Percentiles rank a stretch among this genome's conserved stretches.
These are phyloP conservation scores for Lymantria dispar DNA, from an alignment of 2,888 invertebrate species.

Conservation along the genomic window DNA sequence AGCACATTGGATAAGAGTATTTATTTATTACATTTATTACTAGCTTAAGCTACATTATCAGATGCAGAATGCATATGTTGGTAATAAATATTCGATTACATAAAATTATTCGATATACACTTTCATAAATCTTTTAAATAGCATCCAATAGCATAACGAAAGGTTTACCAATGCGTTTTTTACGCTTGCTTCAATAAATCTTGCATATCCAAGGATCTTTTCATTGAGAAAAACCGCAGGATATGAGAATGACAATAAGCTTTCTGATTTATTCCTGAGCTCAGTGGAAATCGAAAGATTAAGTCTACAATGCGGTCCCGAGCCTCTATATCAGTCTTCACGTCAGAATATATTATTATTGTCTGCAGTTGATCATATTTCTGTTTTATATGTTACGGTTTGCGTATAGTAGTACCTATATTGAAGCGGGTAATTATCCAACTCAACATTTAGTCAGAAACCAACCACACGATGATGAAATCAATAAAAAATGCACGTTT, in stretches of 20 bases:
- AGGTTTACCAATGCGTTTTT: slow-evolving; percentile 22
- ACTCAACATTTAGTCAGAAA: too few species aligned
- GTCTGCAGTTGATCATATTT: slow-evolving; percentile 40
- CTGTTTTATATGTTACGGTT: slow-evolving; percentile 34
- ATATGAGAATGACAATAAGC: slow-evolving; percentile 31
- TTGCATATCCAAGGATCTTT: slow-evolving; percentile 19
- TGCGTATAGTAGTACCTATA: neutral
- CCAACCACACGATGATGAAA: too few species aligned
- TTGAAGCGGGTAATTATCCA: neutral
- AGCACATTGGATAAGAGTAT: too few species aligned
- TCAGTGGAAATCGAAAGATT: slow-evolving; percentile 27
- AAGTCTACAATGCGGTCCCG: slow-evolving; percentile 26
- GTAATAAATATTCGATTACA: slow-evolving; percentile 7
- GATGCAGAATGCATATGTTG: neutral
- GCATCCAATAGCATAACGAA: slow-evolving; percentile 26
- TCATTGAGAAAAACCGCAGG: slow-evolving; percentile 15
- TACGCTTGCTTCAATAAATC: slow-evolving; percentile 24
- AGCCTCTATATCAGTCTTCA: slow-evolving; percentile 28
- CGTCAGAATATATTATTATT: slow-evolving; percentile 34
- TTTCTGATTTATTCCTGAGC: slow-evolving; percentile 22
- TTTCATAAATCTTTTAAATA: slow-evolving; percentile 31
- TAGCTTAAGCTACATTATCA: too few species aligned
- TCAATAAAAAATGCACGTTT: too few species aligned
- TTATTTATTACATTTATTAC: too few species aligned
- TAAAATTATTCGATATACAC: slow-evolving; percentile 25